Base-by-base conservation (phyloP, 2,888 invertebrate species). In the Ptychoptera contaminata region DNA sequence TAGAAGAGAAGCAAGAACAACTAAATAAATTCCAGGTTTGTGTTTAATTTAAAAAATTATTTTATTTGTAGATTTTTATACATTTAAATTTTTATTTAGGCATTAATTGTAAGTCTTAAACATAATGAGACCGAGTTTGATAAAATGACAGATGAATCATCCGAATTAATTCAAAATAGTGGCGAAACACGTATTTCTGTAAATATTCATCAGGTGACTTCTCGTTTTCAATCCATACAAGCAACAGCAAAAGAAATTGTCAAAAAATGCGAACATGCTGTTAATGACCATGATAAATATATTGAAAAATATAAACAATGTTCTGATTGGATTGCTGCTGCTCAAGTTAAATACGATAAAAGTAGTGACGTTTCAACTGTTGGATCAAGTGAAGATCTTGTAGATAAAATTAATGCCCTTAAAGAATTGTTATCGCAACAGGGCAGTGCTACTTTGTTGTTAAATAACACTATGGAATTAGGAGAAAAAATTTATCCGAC, bases 1-100 rank as follows among this genome's bases (percentile, higher is more conserved):
- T 90, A 29, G 87, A 91, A 53, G 92, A 93, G 57, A 94, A 94
- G 62, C 76, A 84, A 53, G 86, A 88, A 51, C 92, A 92, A 61
- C 72, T 88, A 34, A 82, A 83, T 58, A 85, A 83, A 65, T 93
- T 90, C 65, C 88, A 90, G 80, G 88, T 86, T 69, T 63, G 64
- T 34, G 10, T 15, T 2, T 42, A 40, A 10, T 36, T 40, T 11
- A 44, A 40, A 37, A 35, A 37, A 50, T 3, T 7, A 9, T 32
- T n/a, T 32, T 11, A 32, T 11, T 32, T 32, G n/a, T n/a, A 7
- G n/a, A 7, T 11, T 32, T 32, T 32, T 32, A 11, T n/a, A 7
- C 8, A 7, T 9, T 3, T 32, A 7, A 32, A 47, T 9, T 39
- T 37, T 31, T 45, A 11, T 41, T 30, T 72, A 86, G 82, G 76